Percentiles rank a stretch among this genome's conserved stretches.
Conservation (phyloP, 2,888 invertebrate species). For the Tipula confusa region DNA sequence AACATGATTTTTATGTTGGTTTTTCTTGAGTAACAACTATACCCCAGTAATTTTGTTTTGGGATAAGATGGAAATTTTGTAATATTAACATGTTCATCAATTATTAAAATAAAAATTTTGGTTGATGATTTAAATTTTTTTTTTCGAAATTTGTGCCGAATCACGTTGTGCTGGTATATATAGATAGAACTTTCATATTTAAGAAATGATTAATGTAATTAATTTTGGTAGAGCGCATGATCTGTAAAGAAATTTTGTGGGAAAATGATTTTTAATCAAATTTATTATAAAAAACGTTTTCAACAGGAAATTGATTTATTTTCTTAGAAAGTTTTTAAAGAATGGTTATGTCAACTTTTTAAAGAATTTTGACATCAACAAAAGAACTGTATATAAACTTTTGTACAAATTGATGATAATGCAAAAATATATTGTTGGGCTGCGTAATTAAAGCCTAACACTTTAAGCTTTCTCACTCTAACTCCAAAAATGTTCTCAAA, state of each 20-base stretch:
- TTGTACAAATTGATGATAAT: no score
- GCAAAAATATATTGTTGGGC: no score
- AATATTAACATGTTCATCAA: not conserved
- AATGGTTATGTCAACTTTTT: no score
- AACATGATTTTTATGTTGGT: not conserved
- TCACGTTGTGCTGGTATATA: not conserved
- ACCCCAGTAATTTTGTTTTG: not conserved
- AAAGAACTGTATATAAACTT: no score
- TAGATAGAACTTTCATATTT: not conserved
- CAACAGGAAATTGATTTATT: not conserved
- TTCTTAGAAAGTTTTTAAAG: no score
- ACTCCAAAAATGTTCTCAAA: no score
- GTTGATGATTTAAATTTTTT: not conserved
- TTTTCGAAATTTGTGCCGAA: not conserved
- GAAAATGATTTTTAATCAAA: not conserved
- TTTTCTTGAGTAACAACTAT: not conserved
- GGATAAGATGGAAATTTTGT: constrained; percentile 7
- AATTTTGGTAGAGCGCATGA: not conserved
- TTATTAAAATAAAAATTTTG: constrained; percentile 5
- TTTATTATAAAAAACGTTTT: not conserved
- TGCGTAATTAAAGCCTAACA: no score
- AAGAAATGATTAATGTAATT: not conserved
- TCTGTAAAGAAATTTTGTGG: not conserved
- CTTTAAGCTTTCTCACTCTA: no score
- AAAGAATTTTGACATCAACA: no score